A percentile compares a stretch with the other conserved stretches of the same genome.
These are phyloP conservation scores for Holothuria scabra DNA, from an alignment of 53 echinoderm and acorn worm genomes.

Conservation along the genomic window DNA sequence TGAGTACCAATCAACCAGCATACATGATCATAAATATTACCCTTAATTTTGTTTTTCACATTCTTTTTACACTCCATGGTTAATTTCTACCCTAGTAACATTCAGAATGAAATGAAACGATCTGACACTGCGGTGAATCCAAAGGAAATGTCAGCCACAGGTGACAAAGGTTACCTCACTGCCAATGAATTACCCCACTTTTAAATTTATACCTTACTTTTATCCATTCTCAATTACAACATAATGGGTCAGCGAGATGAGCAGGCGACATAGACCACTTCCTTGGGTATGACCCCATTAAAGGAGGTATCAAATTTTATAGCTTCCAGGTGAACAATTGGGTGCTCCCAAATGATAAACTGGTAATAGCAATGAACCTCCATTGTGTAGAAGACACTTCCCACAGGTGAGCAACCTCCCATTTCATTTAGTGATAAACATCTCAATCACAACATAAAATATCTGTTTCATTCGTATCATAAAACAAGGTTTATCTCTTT, in stretches of 20 bases:
- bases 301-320: conserved; percentile 12
- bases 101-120: too few relatives aligned
- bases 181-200: too few relatives aligned
- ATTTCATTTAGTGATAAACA: conserved; percentile 30
- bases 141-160: too few relatives aligned
- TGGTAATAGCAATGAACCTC: background rate
- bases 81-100: too few relatives aligned
- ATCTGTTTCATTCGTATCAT: too few relatives aligned
- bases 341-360: background rate
- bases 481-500: too few relatives aligned
- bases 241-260: background rate
- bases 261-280: background rate
- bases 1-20: too few relatives aligned
- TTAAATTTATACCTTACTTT: background rate
- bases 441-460: background rate
- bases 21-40: too few relatives aligned
- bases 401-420: conserved; percentile 12
- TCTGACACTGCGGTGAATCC: too few relatives aligned
- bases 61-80: too few relatives aligned
- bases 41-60: too few relatives aligned
- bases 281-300: conserved; percentile 3
- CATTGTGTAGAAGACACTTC: background rate
- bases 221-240: background rate
- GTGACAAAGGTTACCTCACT: too few relatives aligned
- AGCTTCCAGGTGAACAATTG: conserved; percentile 37